A percentile compares a stretch with the other conserved stretches of the same genome.
Conservation (phyloP, 2,797 vertebrate species). For the Bradypus variegatus region DNA sequence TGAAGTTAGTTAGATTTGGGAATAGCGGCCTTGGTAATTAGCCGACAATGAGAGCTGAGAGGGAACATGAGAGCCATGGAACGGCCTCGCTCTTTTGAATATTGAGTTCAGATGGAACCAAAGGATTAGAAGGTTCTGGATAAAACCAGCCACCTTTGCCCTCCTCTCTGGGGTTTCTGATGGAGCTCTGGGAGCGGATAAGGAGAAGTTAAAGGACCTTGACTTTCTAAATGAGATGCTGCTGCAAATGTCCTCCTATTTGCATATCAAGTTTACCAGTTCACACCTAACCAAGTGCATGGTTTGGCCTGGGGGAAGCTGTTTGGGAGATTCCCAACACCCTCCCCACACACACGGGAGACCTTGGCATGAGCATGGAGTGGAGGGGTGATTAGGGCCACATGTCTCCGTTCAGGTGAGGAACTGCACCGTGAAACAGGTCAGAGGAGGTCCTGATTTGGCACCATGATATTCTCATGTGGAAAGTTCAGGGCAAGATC, state of each 20-base stretch:
- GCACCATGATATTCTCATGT: not conserved
- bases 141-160: not conserved
- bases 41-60: not conserved
- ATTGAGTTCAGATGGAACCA: not conserved
- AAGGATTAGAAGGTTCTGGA: not conserved
- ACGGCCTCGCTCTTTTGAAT: not conserved
- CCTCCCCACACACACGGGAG: no score
- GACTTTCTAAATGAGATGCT: not conserved
- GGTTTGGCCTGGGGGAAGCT: not conserved
- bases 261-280: not conserved
- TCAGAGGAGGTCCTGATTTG: no score
- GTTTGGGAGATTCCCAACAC: not conserved
- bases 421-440: rapidly evolving
- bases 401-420: rapidly evolving
- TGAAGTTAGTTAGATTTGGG: constrained; percentile 37
- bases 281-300: not conserved
- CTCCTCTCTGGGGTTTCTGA: not conserved
- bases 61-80: not conserved
- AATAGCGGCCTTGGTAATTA: not conserved
- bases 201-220: not conserved
- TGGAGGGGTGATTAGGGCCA: no score
- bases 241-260: not conserved
- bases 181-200: not conserved
- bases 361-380: rapidly evolving
- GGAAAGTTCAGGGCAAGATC: not conserved